A percentile compares a stretch with the other conserved stretches of the same genome.
These are phyloP conservation scores for Octopus sinensis DNA, from an alignment of 1,140 invertebrate genomes.

Conservation along the genomic window DNA sequence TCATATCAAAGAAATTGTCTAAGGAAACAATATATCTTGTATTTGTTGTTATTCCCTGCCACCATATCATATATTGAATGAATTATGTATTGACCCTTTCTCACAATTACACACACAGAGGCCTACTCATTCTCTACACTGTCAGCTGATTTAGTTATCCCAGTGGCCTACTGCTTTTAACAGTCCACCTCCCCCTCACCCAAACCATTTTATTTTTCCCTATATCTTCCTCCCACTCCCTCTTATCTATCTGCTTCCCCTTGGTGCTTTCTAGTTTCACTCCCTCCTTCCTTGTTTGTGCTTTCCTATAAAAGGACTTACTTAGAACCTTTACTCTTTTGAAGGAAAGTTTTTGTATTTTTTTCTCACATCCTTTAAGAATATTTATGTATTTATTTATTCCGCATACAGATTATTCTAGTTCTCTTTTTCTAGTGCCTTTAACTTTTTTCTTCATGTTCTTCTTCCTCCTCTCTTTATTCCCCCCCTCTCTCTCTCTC, in stretches of 20 bases:
- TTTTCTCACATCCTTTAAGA: constrained; percentile 6
- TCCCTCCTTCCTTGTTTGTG: not conserved
- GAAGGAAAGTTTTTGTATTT: not conserved
- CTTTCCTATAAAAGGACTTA: not conserved
- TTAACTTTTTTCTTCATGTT: not conserved
- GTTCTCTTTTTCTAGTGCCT: no score
- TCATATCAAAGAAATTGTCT: no score
- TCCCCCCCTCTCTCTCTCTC: constrained; percentile 18
- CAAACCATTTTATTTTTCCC: not conserved
- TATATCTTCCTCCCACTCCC: not conserved
- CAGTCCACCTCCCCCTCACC: constrained; percentile 16
- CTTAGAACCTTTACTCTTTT: no score
- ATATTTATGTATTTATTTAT: constrained; percentile 2
- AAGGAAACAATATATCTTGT: no score
- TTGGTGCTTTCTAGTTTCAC: not conserved
- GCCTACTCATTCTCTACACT: no score
- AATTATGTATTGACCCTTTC: no score
- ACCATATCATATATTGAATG: no score
- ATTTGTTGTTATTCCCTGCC: no score
- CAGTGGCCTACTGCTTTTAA: not conserved
- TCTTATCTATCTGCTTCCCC: not conserved
- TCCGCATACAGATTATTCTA: not conserved
- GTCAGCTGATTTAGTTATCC: not conserved
- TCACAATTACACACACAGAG: no score
- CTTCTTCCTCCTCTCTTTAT: not conserved